Evolutionary conservation across 2,888 invertebrate genomes (phyloP), one percentile per base, ranked within the genome.

Genomic region (Nemurella pictetii): DNA sequence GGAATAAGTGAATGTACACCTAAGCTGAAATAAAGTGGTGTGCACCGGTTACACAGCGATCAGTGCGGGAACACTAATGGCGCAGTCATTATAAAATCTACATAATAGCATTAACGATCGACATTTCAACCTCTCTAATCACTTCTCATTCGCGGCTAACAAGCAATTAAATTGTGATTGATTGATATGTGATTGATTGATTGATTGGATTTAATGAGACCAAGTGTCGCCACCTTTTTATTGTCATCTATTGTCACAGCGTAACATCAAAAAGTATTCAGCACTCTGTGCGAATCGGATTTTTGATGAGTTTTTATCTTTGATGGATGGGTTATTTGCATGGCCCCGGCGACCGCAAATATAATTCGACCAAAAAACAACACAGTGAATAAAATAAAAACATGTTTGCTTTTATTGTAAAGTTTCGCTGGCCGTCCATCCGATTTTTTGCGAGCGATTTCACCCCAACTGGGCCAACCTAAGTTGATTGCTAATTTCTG

Each of bases 1-100:
- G 12, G 20, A 55, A 55, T 55, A 55, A 55, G 55, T 55, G 55
- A 55, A 55, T 55, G 55, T 20, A 55, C 9, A 32, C 9, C 9
- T 32, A 55, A 35, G 55, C 55, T 1, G 20, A 12, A 12, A 55
- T 55, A 20, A 55, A 12, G 9, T 25, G 75, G 25, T 12, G 9
- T n/a, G 80, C 27, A 74, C 80, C 84, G 84, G 83, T 80, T 80
- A 55, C 25, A 35, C 84, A 84, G 83, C 84, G 80, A 4, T 75
- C 75, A 25, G 75, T 2, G 75, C 15, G 1, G 75, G 26, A 75
- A 75, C 75, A 75, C 28, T 30, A 80, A 28, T 29, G 29, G 29
- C 29, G 32, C 29, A n/a, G 80, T 29, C 80, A 80, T 80, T 80
- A 80, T 80, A 80, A 30, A 55, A 80, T 80, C 80, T 30, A 30